Base-by-base conservation (phyloP, 2,113 vertebrate species). In the Mormyrus lacerda region DNA sequence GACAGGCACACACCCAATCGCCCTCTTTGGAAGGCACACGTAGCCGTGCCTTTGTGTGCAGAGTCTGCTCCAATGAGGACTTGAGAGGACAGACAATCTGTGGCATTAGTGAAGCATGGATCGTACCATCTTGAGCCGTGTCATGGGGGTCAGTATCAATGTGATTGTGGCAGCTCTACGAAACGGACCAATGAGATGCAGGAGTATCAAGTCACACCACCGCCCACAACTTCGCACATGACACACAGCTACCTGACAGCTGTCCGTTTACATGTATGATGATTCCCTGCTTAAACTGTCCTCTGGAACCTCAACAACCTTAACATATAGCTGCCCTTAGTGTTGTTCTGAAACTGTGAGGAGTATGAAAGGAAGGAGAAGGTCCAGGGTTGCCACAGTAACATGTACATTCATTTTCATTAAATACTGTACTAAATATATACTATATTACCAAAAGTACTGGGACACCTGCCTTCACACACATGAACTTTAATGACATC, bases 21-120 rank as follows among this genome's bases (percentile, higher is more conserved):
- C 44, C 47, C 48, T n/a, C 39, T 86, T 31, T 31, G n/a, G 17
- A 50, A 53, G 27, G 39, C 48, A 50, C 24, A 51, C 47, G 10
- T 35, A 35, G 19, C 24, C 11, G 10, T 31, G n/a, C 47, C 84
- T 86, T 48, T 45, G 84, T 45, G n/a, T 27, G 47, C 84, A 51
- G 47, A 51, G 5, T 27, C 48, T 48, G 24, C 48, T 45, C 48
- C 44, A 51, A 31, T 93, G 93, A 84, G 82, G 44, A 42, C 24
- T 4, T n/a, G 9, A 84, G 82, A n/a, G 17, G 10, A 84, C 24
- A 47, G 42, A 39, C 24, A 45, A 94, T 94, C 93, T 92, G 82
- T 65, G 91, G 90, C 92, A 94, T 93, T 91, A 88, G 92, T 92
- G 90, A 87, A 90, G 31, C n/a, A 15, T 82, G 90, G 93, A 94